Evolutionary conservation across 1,140 invertebrate genomes (phyloP), one percentile per base, ranked within the genome.

Genomic region (Philopotamus ludificatus): DNA sequence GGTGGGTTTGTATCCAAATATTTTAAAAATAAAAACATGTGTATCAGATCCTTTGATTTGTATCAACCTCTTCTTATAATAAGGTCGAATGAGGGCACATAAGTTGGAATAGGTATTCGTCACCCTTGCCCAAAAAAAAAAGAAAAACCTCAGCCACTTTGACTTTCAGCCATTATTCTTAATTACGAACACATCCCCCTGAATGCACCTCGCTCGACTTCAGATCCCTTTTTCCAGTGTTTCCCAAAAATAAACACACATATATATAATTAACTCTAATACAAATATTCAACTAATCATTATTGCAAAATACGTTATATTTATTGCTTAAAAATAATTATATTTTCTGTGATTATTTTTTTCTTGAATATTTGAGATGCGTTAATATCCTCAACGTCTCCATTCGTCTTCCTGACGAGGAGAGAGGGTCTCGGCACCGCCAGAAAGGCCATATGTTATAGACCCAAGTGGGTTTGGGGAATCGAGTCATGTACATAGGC

Each of bases 101-200:
- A 47, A 47, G 44, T 47, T 16, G 44, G 18, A 47, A 47, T 9
- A 47, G 18, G 28, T 25, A 57, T 57, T 57, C 53, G 53, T 57
- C 53, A 57, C 53, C 53, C 53, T 42, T 16, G 21, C 28, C n/a
- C n/a, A n/a, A n/a, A n/a, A n/a, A n/a, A n/a, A 41, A 34, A 42
- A 39, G 42, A 60, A 60, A 60, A 60, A 44, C 57, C 41, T 60
- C 45, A 41, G 54, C 65, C 59, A 57, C 50, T 55, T 42, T 47
- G 53, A 26, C 54, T 63, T 45, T 20, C 34, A 34, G 26, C 63
- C 57, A 69, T 69, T 69, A 69, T 69, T 69, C 67, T 69, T 65
- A 69, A 69, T 69, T 69, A 69, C 42, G 67, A 45, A 50, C 54
- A 61, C 47, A 50, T 45, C 54, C 41, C 42, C 18, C 10, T 20